Base-by-base conservation (phyloP, 2,888 invertebrate species). In the Imbricaverruca yamaguchii region DNA sequence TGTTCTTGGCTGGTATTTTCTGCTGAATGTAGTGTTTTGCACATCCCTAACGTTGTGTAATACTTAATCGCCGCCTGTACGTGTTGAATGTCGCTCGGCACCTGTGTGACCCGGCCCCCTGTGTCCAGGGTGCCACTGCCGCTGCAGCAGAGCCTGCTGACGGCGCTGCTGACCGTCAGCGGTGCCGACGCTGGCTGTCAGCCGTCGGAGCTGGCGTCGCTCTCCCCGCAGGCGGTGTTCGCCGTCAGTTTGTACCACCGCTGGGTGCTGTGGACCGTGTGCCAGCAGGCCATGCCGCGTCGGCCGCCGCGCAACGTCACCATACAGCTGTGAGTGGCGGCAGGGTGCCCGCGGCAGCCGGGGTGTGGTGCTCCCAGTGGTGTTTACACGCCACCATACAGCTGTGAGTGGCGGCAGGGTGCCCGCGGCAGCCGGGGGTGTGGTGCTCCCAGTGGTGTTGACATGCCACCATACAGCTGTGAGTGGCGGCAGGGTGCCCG, bases 131-230 rank as follows among this genome's bases (percentile, higher is more conserved):
- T 74, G 74, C 74, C 74, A 55, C 74, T 74, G 74, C 74, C 74
- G 74, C 23, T 74, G 74, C 74, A 74, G 55, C 74, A 74, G 74
- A 74, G 53, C 23, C 74, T 74, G 74, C 53, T 74, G 74, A 55
- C 55, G 23, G 55, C 74, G 11, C 74, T 74, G 74, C 74, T 74
- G 55, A 21, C 74, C 9, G 74, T 55, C 21, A 23, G 74, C 74
- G 74, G 74, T 0, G 53, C 55, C 74, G 74, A 74, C 15, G 55
- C 55, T 10, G 7, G 21, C 0, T 8, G 74, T 18, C 74, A 74
- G 21, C 21, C 74, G 21, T 23, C 74, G 21, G 55, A 74, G 55
- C 74, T 74, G 74, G 18, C 18, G 8, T 8, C 18, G 18, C 53
- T 74, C 53, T 10, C 21, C 53, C 74, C 55, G 7, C 21, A 74